Conservation (phyloP, 2,888 invertebrate species). For the Globia sparganii region DNA sequence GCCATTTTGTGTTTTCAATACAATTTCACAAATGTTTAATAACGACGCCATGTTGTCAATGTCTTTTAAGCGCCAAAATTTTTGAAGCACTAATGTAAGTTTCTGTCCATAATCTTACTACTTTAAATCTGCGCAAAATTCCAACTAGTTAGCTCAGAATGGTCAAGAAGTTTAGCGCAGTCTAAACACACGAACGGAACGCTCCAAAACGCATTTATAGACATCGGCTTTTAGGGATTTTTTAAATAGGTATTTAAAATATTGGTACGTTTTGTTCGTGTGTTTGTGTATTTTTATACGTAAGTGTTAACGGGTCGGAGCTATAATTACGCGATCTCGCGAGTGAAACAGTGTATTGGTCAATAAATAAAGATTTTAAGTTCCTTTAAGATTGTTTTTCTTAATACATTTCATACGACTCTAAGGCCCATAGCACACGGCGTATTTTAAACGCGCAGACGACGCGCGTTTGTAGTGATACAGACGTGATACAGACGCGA, state of each 20-base stretch:
- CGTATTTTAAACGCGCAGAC: too few relatives aligned
- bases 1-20: background rate
- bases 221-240: conserved; percentile 58
- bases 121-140: conserved; percentile 5
- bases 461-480: too few relatives aligned
- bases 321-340: conserved; percentile 59
- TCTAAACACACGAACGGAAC: conserved; percentile 46
- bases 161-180: conserved; percentile 33
- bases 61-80: background rate
- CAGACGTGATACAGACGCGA: too few relatives aligned
- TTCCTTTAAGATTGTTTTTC: conserved; percentile 59
- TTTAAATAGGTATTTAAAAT: conserved; percentile 49
- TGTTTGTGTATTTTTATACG: conserved; percentile 51
- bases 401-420: background rate
- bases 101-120: background rate
- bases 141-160: background rate
- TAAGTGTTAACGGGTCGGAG: conserved; percentile 29
- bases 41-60: too few relatives aligned
- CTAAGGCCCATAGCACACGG: too few relatives aligned
- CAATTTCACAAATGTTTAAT: background rate
- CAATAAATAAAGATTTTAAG: conserved; percentile 70
- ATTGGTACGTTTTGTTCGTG: conserved; percentile 49
- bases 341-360: conserved; percentile 65
- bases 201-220: conserved; percentile 55
- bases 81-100: background rate